A percentile compares a stretch with the other conserved stretches of the same genome.
phyloP scores from a whole-genome alignment of 2,113 vertebrate species.

The Neolamprologus longior region DNA sequence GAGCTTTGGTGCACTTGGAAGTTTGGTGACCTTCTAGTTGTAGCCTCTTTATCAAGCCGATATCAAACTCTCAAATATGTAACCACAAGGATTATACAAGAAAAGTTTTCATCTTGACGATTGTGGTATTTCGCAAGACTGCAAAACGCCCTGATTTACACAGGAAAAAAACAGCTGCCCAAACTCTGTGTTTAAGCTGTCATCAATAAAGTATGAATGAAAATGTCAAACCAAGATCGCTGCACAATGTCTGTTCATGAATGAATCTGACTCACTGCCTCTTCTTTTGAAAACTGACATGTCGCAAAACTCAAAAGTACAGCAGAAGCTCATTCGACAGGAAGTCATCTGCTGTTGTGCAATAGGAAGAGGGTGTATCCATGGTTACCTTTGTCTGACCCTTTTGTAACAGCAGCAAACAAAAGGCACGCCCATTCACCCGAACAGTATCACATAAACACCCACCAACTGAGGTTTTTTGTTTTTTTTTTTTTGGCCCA shows the following conservation, averaged over 20 bases:
- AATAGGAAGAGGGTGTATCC: slow-evolving; percentile 39
- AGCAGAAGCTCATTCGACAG: not conserved
- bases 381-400: slow-evolving; percentile 39
- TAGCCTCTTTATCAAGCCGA: not conserved
- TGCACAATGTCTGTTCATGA: not conserved
- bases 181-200: not conserved
- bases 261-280: slow-evolving; percentile 35
- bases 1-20: not conserved
- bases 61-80: not conserved
- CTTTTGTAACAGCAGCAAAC: not conserved
- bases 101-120: not conserved
- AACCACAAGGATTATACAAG: not conserved
- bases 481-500: not conserved
- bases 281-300: slow-evolving; percentile 10
- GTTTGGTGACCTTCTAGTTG: not conserved
- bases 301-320: slow-evolving; percentile 40
- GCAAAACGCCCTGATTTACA: not conserved
- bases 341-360: slow-evolving; percentile 34
- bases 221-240: not conserved
- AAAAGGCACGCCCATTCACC: not conserved
- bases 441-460: not conserved
- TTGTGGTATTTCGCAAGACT: not conserved
- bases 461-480: not conserved
- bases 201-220: not conserved
- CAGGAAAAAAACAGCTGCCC: not conserved